Percentiles rank a stretch among this genome's conserved stretches.
Conservation (phyloP, 2,113 vertebrate genomes). For the Cryptoleucopteryx plumbea region DNA sequence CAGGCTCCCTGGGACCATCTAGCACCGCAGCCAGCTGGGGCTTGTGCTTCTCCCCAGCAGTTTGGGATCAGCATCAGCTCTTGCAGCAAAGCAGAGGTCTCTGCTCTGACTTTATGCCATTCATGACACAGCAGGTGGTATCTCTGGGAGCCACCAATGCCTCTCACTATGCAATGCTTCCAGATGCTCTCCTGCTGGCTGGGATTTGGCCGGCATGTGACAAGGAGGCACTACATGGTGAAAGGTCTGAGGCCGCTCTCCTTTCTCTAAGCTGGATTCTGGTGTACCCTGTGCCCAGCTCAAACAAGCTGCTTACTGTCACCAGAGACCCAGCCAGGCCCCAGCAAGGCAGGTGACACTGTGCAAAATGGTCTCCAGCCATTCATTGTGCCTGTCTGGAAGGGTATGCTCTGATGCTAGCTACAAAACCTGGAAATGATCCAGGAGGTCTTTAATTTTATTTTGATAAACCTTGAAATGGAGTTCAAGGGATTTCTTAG, state of each 20-base stretch:
- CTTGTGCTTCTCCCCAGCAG: not conserved
- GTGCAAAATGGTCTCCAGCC: not conserved
- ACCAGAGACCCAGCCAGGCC: not conserved
- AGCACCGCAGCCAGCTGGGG: not conserved
- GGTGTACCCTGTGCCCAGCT: not conserved
- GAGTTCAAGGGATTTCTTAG: not conserved
- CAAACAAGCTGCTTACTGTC: not conserved
- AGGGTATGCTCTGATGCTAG: not conserved
- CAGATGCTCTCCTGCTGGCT: not conserved
- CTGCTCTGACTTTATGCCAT: not conserved
- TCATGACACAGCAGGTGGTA: not conserved
- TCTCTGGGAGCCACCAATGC: not conserved
- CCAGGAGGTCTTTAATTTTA: not conserved
- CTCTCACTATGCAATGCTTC: fast-evolving
- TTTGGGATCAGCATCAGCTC: not conserved
- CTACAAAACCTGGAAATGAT: not conserved
- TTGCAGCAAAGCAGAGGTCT: fast-evolving
- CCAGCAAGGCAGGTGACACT: not conserved
- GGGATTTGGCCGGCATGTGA: not conserved
- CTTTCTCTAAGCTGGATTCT: not conserved
- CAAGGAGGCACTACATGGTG: fast-evolving
- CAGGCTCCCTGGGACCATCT: not conserved
- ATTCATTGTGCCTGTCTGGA: not conserved
- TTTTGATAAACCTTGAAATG: not conserved
- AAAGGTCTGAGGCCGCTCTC: not conserved